A percentile compares a stretch with the other conserved stretches of the same genome.
Evolutionary conservation across 1,140 invertebrate genomes (phyloP).

Genomic region (Oscheius sp.): DNA sequence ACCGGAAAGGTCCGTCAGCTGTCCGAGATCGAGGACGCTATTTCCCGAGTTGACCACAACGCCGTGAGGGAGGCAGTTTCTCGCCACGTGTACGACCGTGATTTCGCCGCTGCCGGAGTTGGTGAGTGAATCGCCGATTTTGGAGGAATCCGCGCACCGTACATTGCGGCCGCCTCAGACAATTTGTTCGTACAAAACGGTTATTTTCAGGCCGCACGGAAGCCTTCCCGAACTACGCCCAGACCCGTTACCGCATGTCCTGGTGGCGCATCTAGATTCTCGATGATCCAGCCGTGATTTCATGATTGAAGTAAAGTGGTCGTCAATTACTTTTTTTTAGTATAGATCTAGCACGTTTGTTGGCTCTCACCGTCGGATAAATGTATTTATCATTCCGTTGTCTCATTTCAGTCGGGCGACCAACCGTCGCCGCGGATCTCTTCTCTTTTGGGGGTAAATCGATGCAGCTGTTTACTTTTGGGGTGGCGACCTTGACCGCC

Average conservation of each 20-base stretch:
- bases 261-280: conserved; percentile 40
- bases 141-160: background rate
- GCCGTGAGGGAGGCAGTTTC: conserved; percentile 40
- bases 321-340: background rate
- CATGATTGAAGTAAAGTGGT: background rate
- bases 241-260: conserved; percentile 40
- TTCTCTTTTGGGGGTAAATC: background rate
- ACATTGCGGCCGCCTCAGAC: too few species aligned
- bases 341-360: background rate
- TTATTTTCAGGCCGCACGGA: conserved; percentile 39
- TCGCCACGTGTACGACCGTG: conserved; percentile 42
- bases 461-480: background rate
- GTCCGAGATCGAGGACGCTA: conserved; percentile 26
- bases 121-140: conserved; percentile 25
- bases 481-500: background rate
- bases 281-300: background rate
- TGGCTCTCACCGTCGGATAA: background rate
- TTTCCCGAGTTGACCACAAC: conserved; percentile 18
- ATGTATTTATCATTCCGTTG: background rate
- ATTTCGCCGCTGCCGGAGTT: conserved; percentile 38
- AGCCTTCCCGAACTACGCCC: conserved; percentile 41
- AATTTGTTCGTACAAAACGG: too few species aligned
- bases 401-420: too few species aligned
- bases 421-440: too few species aligned
- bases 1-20: conserved; percentile 30